These are phyloP conservation scores for Sebastes fasciatus DNA, from an alignment of 2,113 vertebrate species.

Conservation along the genomic window DNA sequence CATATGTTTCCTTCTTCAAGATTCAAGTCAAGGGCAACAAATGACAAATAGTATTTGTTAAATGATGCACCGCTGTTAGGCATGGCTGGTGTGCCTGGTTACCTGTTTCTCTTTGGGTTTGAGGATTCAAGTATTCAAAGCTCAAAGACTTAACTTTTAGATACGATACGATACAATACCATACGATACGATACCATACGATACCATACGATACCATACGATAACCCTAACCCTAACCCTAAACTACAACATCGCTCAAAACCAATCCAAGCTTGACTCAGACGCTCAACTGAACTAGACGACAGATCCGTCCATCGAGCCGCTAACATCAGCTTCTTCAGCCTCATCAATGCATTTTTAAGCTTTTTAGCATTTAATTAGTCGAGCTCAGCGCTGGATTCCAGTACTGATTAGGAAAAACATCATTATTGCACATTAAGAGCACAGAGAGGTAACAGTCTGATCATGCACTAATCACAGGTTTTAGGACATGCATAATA, in stretches of 20 bases:
- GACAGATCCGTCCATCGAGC: not conserved
- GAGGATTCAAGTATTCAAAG: not conserved
- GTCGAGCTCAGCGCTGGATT: conserved; percentile 18
- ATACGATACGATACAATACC: no score
- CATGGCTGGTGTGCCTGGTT: not conserved
- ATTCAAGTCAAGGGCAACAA: not conserved
- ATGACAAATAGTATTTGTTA: not conserved
- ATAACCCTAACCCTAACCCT: no score
- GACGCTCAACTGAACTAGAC: not conserved
- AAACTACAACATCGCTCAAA: not conserved
- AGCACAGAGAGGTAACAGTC: not conserved
- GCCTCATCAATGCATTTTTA: not conserved
- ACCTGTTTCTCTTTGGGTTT: not conserved
- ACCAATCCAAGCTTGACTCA: not conserved
- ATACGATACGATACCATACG: no score
- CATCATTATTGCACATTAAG: not conserved
- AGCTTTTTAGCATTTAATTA: not conserved
- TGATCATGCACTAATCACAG: conserved; percentile 51
- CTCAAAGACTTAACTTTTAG: not conserved
- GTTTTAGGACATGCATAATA: conserved; percentile 55
- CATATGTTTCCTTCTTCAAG: not conserved
- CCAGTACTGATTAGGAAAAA: conserved; percentile 39
- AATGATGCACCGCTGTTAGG: not conserved
- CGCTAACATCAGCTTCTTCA: not conserved
- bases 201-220: no score